phyloP scores from a whole-genome alignment of 2,888 invertebrate genomes.

The Sericinus montela region DNA sequence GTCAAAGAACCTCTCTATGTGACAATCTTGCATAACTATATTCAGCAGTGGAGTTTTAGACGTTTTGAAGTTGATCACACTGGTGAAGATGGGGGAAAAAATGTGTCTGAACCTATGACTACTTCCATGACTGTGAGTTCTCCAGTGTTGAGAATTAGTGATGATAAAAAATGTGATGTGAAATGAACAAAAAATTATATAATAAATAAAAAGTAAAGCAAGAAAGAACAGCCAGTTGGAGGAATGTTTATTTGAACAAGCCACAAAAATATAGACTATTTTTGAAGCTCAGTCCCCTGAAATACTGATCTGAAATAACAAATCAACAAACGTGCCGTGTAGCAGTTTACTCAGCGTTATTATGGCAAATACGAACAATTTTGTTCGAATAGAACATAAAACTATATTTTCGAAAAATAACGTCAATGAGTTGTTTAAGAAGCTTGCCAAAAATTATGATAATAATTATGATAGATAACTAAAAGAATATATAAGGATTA shows the following conservation, averaged over 20 bases:
- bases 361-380: background rate
- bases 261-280: background rate
- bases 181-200: background rate
- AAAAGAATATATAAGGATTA: no score
- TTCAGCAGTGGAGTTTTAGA: no score
- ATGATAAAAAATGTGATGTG: background rate
- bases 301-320: slow-evolving; percentile 4
- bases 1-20: no score
- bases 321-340: background rate
- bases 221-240: background rate
- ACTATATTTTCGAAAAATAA: background rate
- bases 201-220: background rate
- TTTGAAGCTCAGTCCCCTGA: background rate
- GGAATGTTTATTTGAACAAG: background rate
- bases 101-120: no score
- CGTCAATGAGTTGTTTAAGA: no score
- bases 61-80: no score
- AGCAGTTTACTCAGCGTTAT: slow-evolving; percentile 2
- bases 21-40: no score
- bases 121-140: no score
- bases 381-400: background rate
- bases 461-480: no score
- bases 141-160: no score
- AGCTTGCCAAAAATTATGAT: no score
- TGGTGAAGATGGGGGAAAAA: no score